Evolutionary conservation across 2,888 invertebrate genomes (phyloP), one percentile per base, ranked within the genome.

Genomic region (Gastrophysa polygoni): DNA sequence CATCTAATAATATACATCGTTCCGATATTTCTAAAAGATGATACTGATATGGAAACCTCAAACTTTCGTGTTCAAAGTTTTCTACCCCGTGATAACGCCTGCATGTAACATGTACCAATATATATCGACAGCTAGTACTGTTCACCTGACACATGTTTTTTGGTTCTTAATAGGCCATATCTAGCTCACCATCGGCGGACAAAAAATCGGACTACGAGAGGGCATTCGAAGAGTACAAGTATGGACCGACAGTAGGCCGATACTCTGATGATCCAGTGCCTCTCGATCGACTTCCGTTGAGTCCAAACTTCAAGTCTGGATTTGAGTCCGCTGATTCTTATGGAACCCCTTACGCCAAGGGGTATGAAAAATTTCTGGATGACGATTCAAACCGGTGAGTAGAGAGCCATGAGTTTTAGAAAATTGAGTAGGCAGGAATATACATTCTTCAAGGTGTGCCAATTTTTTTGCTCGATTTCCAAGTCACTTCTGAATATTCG

Each of bases 261-360:
- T 63, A 63, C 38, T 59, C 55, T 3, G 21, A 66, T 29, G 55
- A 56, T 6, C 56, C 55, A 14, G 28, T 60, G 51, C 67, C 62
- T 10, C 51, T 60, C 43, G 28, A 57, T 29, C 16, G 49, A 29
- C 58, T 63, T 11, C 51, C 61, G 17, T 34, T 64, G 21, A 59
- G 61, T 14, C 48, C 63, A 14, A 59, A 57, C 21, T 24, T 54
- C 29, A 50, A 58, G 10, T 44, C 57, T 29, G 46, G 44, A 3
- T 52, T 21, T 18, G 50, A 59, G 20, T 21, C 55, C n/a, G 29
- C 24, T 3, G 47, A 63, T 20, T 51, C 59, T 10, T 50, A 55
- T 46, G 18, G 59, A 20, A 55, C 17, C 47, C 59, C 63, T 16
- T 63, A 63, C 17, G 63, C 63, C 10, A 59, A 59, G 14, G 63